Conservation (phyloP, 2,797 vertebrate genomes). For the Aldrovandia affinis region DNA sequence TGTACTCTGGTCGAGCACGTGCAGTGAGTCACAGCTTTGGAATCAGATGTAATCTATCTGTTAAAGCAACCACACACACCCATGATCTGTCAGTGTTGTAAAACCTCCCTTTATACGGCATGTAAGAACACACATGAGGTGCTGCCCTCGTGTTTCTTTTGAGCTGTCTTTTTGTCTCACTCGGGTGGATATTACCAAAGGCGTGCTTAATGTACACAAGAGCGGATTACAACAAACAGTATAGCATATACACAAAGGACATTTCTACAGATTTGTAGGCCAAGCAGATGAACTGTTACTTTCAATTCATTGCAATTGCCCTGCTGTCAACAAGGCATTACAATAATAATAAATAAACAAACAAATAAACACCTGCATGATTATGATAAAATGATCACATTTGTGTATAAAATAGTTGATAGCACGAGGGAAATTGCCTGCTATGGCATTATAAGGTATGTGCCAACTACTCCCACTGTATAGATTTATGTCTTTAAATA, state of each 20-base stretch:
- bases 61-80: neutral
- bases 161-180: conserved; percentile 2
- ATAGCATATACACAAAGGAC: neutral
- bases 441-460: neutral
- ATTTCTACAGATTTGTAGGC: neutral
- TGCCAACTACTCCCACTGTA: neutral
- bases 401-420: neutral
- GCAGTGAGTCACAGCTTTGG: conserved; percentile 31
- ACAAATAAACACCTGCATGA: neutral
- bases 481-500: neutral
- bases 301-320: neutral
- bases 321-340: neutral
- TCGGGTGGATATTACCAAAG: conserved; percentile 26
- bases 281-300: neutral
- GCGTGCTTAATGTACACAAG: neutral
- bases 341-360: neutral
- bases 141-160: conserved; percentile 9
- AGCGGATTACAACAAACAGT: neutral
- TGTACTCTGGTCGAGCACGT: conserved; percentile 17
- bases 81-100: conserved; percentile 10
- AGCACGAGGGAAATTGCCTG: neutral
- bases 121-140: neutral
- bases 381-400: neutral
- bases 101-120: neutral
- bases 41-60: conserved; percentile 32